These are phyloP conservation scores for Trichechus manatus DNA, from an alignment of 2,113 vertebrate genomes.

Conservation along the genomic window DNA sequence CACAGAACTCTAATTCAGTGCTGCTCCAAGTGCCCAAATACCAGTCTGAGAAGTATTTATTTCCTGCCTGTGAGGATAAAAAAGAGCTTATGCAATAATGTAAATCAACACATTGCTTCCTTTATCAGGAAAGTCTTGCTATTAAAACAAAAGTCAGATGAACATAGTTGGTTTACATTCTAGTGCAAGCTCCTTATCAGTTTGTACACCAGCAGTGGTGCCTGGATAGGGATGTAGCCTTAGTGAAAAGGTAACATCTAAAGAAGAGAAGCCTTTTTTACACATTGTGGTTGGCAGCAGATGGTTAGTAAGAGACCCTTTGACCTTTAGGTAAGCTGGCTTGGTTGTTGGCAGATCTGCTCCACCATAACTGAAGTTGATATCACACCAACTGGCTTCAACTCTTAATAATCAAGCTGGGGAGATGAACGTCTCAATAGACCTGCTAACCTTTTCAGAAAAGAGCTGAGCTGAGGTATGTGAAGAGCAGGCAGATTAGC, in stretches of 20 bases:
- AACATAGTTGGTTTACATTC: no score
- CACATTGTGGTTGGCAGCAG: not conserved
- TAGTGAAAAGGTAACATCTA: not conserved
- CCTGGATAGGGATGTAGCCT: not conserved
- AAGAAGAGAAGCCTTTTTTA: not conserved
- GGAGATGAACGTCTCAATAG: not conserved
- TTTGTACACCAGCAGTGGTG: not conserved
- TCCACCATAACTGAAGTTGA: not conserved
- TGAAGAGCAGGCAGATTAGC: not conserved
- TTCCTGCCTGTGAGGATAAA: not conserved
- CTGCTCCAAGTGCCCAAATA: not conserved
- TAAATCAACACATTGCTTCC: no score
- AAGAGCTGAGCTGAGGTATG: not conserved
- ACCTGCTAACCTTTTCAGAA: not conserved
- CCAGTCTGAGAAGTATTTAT: not conserved
- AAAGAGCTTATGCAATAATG: not conserved
- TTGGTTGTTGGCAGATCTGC: not conserved
- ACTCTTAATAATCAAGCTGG: not conserved
- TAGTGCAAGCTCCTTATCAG: no score
- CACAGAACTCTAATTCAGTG: not conserved
- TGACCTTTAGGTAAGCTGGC: not conserved
- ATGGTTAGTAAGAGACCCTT: not conserved
- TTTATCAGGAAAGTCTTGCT: no score
- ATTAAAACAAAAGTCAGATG: no score
- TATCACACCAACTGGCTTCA: not conserved